Percentiles rank a stretch among this genome's conserved stretches.
phyloP scores from a whole-genome alignment of 1,140 invertebrate species.

The Lordiphosa stackelbergi region DNA sequence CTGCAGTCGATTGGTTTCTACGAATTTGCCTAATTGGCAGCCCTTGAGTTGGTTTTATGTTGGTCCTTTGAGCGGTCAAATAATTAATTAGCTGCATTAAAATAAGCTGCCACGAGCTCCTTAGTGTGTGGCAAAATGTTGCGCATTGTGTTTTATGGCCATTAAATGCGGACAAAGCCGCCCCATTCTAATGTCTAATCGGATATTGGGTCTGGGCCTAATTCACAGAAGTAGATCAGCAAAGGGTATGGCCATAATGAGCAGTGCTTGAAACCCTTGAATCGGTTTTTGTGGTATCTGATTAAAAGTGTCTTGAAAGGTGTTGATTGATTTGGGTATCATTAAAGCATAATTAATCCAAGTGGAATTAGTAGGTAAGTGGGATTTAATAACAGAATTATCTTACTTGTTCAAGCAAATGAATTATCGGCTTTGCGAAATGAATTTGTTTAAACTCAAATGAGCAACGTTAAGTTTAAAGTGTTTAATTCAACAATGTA shows the following conservation, averaged over 20 bases:
- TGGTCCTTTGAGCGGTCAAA: conserved; percentile 36
- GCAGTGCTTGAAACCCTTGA: neutral
- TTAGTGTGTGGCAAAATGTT: conserved; percentile 7
- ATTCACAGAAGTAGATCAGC: conserved; percentile 2
- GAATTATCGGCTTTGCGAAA: too few species aligned
- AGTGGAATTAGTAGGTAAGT: conserved; percentile 2
- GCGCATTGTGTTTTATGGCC: conserved; percentile 54
- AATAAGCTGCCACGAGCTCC: conserved; percentile 14
- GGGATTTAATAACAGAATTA: too few species aligned
- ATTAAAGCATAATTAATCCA: conserved; percentile 38
- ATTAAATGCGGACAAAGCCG: conserved; percentile 14
- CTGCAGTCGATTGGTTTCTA: conserved; percentile 38
- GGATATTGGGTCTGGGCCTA: conserved; percentile 11
- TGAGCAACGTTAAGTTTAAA: conserved; percentile 4
- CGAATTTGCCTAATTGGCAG: conserved; percentile 28
- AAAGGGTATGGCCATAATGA: neutral
- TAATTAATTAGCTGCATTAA: conserved; percentile 53
- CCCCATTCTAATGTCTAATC: conserved; percentile 33
- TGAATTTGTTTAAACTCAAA: too few species aligned
- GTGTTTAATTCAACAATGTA: too few species aligned
- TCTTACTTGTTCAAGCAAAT: too few species aligned
- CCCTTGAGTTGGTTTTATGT: conserved; percentile 36
- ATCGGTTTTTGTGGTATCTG: conserved; percentile 1
- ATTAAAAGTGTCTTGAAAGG: conserved; percentile 1
- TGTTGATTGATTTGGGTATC: conserved; percentile 54